Conservation (phyloP, 2,888 invertebrate genomes). For the Odontocolon sp. region DNA sequence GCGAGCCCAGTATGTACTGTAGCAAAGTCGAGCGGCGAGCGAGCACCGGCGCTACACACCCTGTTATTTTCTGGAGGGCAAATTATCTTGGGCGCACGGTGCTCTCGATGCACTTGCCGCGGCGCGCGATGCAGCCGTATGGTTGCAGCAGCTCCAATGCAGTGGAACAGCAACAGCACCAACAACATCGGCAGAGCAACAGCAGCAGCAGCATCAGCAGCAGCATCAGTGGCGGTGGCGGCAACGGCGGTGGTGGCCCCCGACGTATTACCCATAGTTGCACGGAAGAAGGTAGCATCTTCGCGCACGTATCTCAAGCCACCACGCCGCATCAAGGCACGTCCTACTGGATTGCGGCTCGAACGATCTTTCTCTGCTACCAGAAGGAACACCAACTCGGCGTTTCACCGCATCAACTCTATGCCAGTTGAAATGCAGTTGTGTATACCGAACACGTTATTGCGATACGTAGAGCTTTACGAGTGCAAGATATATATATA, state of each 20-base stretch:
- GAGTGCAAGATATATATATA: too few relatives aligned
- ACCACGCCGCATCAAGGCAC: constrained; percentile 79
- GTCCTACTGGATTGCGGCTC: constrained; percentile 80
- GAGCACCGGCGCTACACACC: constrained; percentile 72
- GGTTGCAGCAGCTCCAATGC: constrained; percentile 16
- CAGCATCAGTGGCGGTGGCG: constrained; percentile 59
- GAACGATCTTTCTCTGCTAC: constrained; percentile 69
- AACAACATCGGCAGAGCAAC: constrained; percentile 59
- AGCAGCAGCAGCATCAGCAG: constrained; percentile 13
- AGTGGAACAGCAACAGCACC: constrained; percentile 21
- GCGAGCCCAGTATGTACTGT: too few relatives aligned
- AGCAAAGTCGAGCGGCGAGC: constrained; percentile 40
- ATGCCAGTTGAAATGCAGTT: too few relatives aligned
- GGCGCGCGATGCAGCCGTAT: too few relatives aligned
- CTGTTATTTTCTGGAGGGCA: constrained; percentile 78
- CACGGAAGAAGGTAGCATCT: constrained; percentile 78
- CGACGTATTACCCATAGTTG: constrained; percentile 66
- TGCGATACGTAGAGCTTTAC: too few relatives aligned
- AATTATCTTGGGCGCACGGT: constrained; percentile 73
- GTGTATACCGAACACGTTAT: too few relatives aligned
- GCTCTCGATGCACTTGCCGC: constrained; percentile 77
- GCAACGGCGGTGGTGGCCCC: constrained; percentile 22
- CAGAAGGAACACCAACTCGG: constrained; percentile 52
- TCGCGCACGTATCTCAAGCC: constrained; percentile 79
- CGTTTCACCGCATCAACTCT: constrained; percentile 5